Evolutionary conservation across 2,888 invertebrate species (phyloP).

Genomic region (Danaus chrysippus): DNA sequence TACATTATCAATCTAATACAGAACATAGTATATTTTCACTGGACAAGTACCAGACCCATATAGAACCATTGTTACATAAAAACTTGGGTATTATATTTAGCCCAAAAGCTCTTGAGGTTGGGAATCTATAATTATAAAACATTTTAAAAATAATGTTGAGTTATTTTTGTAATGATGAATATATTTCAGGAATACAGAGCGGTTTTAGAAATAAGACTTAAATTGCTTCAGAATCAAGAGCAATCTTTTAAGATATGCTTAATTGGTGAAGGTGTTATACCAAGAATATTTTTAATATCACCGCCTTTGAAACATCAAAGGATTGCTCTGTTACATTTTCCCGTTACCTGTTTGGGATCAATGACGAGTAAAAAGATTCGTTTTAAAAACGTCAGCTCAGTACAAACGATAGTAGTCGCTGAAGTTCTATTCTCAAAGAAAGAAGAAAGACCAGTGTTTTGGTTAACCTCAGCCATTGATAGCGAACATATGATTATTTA

Average conservation of each 20-base stretch:
- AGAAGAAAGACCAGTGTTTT: constrained; percentile 58
- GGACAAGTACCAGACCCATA: constrained; percentile 63
- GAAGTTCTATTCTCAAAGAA: constrained; percentile 42
- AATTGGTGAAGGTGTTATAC: constrained; percentile 70
- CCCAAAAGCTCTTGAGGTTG: constrained; percentile 62
- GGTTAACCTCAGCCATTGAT: constrained; percentile 44
- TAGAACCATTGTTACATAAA: constrained; percentile 67
- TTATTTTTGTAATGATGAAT: not conserved
- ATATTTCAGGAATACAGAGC: constrained; percentile 61
- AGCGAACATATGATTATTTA: constrained; percentile 41
- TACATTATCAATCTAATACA: constrained; percentile 60
- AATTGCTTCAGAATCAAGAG: constrained; percentile 59
- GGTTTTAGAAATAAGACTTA: constrained; percentile 64
- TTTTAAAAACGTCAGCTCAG: constrained; percentile 60
- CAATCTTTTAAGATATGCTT: constrained; percentile 65
- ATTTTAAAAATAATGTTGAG: too few relatives aligned
- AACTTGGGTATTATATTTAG: constrained; percentile 61
- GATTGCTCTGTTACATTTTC: constrained; percentile 50
- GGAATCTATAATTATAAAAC: not conserved
- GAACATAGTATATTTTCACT: constrained; percentile 57
- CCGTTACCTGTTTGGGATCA: constrained; percentile 68
- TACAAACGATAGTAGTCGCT: constrained; percentile 49
- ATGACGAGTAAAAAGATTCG: constrained; percentile 48
- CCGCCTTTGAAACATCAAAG: constrained; percentile 50
- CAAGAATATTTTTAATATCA: constrained; percentile 54